These are phyloP conservation scores for Danaus chrysippus DNA, from an alignment of 2,888 invertebrate species.

Conservation along the genomic window DNA sequence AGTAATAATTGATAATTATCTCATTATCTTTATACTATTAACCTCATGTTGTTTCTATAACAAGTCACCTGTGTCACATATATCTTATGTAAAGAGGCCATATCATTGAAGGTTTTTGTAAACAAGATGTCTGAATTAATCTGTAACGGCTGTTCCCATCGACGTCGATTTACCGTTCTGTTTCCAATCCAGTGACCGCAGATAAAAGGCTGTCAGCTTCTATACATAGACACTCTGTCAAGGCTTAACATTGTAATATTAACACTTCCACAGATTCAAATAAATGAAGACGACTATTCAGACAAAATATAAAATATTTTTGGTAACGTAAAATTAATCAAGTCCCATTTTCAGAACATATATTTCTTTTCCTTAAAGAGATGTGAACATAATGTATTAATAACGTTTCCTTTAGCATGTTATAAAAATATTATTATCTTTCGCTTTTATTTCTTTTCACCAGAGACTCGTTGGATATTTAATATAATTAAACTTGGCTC, in stretches of 20 bases:
- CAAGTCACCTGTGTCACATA: background rate
- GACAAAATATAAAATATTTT: too few relatives aligned
- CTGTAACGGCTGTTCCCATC: conserved; percentile 41
- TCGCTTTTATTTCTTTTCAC: background rate
- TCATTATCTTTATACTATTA: too few relatives aligned
- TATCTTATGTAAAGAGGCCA: background rate
- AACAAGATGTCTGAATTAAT: conserved; percentile 9
- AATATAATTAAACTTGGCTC: conserved; percentile 2
- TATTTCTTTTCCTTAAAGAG: too few relatives aligned
- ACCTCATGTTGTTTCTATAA: too few relatives aligned
- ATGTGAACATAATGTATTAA: too few relatives aligned
- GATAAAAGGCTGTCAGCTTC: conserved; percentile 32
- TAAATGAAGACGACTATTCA: background rate
- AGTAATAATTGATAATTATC: too few relatives aligned
- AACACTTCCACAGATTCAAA: background rate
- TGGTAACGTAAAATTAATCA: too few relatives aligned
- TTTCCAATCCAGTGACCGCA: conserved; percentile 63
- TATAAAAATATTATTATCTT: background rate
- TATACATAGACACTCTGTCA: background rate
- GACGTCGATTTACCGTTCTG: conserved; percentile 48
- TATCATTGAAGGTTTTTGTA: background rate
- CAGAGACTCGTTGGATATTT: background rate
- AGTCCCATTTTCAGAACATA: too few relatives aligned
- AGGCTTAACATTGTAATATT: conserved; percentile 2
- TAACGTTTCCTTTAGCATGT: background rate